Evolutionary conservation across 1,140 invertebrate species (phyloP).

Genomic region (Euwallacea fornicatus): DNA sequence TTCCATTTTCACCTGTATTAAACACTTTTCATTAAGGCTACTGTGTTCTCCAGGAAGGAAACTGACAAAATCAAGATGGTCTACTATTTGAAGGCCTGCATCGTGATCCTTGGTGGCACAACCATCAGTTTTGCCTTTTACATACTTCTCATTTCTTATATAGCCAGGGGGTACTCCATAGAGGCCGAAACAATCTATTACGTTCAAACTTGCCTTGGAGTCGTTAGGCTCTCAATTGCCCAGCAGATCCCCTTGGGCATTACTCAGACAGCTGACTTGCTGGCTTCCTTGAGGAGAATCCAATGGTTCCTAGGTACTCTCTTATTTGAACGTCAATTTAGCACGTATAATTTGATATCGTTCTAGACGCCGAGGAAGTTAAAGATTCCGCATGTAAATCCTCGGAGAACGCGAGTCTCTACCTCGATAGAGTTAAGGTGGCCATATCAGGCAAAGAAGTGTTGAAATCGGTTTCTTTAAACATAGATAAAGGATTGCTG

Average conservation of each 20-base stretch:
- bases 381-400: not conserved
- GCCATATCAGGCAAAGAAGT: constrained; percentile 53
- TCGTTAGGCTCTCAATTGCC: constrained; percentile 70
- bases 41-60: constrained; percentile 41
- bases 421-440: constrained; percentile 35
- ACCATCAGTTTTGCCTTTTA: constrained; percentile 62
- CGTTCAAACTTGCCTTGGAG: constrained; percentile 72
- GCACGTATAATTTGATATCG: not conserved
- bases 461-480: constrained; percentile 62
- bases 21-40: not conserved
- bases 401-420: constrained; percentile 19
- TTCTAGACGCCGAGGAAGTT: constrained; percentile 39
- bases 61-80: constrained; percentile 40
- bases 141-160: constrained; percentile 67
- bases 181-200: constrained; percentile 78
- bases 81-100: constrained; percentile 41
- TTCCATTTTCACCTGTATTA: not conserved
- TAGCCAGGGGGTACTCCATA: constrained; percentile 66
- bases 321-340: not conserved
- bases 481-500: constrained; percentile 59
- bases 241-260: constrained; percentile 73
- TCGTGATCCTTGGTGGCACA: constrained; percentile 54
- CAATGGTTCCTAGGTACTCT: constrained; percentile 24
- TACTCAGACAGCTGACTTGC: constrained; percentile 57
- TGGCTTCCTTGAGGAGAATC: constrained; percentile 33